These are phyloP conservation scores for Dicentrarchus labrax DNA, from an alignment of 2,113 vertebrate genomes.

Conservation along the genomic window DNA sequence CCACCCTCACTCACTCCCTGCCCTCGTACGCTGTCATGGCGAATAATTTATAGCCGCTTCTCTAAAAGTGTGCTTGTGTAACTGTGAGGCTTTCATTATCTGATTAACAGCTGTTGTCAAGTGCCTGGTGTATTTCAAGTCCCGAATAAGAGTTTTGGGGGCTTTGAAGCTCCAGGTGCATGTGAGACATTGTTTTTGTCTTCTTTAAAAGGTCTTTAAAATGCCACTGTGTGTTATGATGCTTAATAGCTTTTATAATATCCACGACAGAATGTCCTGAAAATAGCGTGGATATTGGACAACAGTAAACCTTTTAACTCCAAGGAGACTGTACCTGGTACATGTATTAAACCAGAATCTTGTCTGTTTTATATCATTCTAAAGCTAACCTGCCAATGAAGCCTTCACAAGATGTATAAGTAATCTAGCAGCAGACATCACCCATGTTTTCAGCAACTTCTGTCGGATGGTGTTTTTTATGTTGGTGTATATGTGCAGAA, in stretches of 20 bases:
- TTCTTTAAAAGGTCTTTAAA: constrained; percentile 61
- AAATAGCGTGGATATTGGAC: constrained; percentile 19
- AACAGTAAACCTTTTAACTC: constrained; percentile 38
- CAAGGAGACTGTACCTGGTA: constrained; percentile 59
- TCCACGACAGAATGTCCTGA: constrained; percentile 26
- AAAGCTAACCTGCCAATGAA: constrained; percentile 22
- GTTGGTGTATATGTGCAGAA: neutral
- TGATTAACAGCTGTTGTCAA: constrained; percentile 83
- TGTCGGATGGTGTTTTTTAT: neutral
- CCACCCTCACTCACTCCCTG: constrained; percentile 69
- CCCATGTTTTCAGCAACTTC: constrained; percentile 22
- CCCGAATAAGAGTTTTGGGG: constrained; percentile 64
- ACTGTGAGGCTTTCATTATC: constrained; percentile 79
- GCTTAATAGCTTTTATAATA: constrained; percentile 44
- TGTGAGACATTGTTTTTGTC: constrained; percentile 63
- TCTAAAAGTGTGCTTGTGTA: constrained; percentile 77
- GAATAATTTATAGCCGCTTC: constrained; percentile 78
- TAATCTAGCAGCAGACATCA: constrained; percentile 5
- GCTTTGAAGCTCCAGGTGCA: constrained; percentile 81
- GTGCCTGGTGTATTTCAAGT: constrained; percentile 78
- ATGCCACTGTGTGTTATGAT: constrained; percentile 43
- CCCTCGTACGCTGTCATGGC: constrained; percentile 72
- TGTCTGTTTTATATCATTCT: constrained; percentile 45
- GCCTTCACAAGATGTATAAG: neutral
- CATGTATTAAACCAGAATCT: constrained; percentile 37